Base-by-base conservation (phyloP, 2,888 invertebrate genomes). In the Hoplodrina ambigua region DNA sequence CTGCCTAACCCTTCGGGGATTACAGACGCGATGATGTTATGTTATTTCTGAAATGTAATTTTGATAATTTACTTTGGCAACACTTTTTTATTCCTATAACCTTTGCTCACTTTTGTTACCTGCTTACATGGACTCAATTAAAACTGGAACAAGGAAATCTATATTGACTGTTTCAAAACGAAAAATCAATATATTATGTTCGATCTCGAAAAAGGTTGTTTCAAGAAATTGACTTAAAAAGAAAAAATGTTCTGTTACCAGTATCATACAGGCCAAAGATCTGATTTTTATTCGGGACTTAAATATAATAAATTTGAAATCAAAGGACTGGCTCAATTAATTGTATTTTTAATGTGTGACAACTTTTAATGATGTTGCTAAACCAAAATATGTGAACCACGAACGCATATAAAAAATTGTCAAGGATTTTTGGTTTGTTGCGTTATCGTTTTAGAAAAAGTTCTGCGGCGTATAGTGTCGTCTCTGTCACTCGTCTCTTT, bases 201-300 rank as follows among this genome's bases (percentile, higher is more conserved):
- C 50, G 63, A 69, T 70, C 41, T 66, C 37, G 37, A 69, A 53
- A 44, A 54, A 62, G 58, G 77, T 70, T 69, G 70, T 72, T 66
- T 59, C 41, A 80, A 72, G 25, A 72, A 75, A 80, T 53, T 65
- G 49, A 81, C 55, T 46, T 61, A 19, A 33, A 63, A 72, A 53
- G 49, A 6, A 54, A 11, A 64, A 53, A 61, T 69, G 52, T 76
- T 67, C 58, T 70, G 83, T 83, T 80, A 83, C 82, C 81, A 65
- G 30, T 72, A 69, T 62, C 49, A 52, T 54, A 17, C 61, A 80
- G 78, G 78, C 82, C 82, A 82, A 83, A 83, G 82, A 83, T 81
- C 72, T 69, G 84, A 81, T 50, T 69, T 37, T 41, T 37, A 69
- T 77, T 77, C 44, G 54, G 44, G 25, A 65, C 25, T 55, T 33